Base-by-base conservation (phyloP, 2,888 invertebrate genomes). In the Heliconius cydno region DNA sequence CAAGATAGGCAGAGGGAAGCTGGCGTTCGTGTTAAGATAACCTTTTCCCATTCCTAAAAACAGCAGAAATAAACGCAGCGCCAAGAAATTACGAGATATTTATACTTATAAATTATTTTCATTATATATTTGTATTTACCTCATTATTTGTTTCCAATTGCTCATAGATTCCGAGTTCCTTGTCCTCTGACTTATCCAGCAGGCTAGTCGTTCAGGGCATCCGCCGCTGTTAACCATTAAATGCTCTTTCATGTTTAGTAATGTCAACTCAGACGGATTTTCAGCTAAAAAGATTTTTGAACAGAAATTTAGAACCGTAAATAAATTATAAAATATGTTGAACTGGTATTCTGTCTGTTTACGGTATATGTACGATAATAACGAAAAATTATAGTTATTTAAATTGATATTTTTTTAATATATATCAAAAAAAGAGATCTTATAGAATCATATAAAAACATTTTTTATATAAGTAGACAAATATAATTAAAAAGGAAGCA, bases 131-230 rank as follows among this genome's bases (percentile, higher is more conserved):
- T 68, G 10, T 68, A 68, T 57, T 85, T 86, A 94, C 94, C 90
- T 91, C 13, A 88, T 85, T 15, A 93, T 85, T 75, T 88, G 84
- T 46, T 86, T 86, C 83, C 92, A 86, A 67, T 88, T 86, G 57
- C 83, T 84, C 6, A 85, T 80, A 41, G 86, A 80, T 3, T 89
- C 87, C 0, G 84, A 82, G n/a, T 87, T 84, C 19, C 79, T 83
- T 2, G 87, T 85, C 13, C 82, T 87, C 79, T 90, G 90, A 0
- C 91, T 91, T 0, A 89, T 87, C 91, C 92, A 92, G 83, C 94
- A 94, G 0, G 92, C 91, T 0, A 94, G 81, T 63, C 89, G 88
- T 41, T 91, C 86, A 0, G 90, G 86, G 81, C 94, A 94, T 0
- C 90, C 91, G 5, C 88, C 86, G 15, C 87, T 88, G 22, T 91